phyloP scores from a whole-genome alignment of 2,888 invertebrate species.

The Neoscelio sp. region DNA sequence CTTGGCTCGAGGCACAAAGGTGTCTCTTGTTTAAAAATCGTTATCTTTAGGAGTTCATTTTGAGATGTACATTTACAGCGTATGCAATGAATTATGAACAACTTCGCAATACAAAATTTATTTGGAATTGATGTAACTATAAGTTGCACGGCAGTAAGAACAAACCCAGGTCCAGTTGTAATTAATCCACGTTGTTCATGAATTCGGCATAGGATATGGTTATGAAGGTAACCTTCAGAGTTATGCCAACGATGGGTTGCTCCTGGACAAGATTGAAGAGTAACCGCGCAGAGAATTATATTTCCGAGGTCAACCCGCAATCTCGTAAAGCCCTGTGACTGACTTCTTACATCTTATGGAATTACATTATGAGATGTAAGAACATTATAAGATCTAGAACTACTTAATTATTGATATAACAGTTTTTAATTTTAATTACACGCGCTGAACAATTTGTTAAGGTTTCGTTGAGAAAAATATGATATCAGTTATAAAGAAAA shows the following conservation, averaged over 20 bases:
- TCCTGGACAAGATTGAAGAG: slow-evolving; percentile 78
- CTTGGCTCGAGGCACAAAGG: too few relatives aligned
- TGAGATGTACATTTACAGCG: background rate
- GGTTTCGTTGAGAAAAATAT: slow-evolving; percentile 35
- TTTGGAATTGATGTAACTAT: slow-evolving; percentile 53
- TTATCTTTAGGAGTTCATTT: background rate
- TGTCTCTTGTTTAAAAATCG: slow-evolving; percentile 2
- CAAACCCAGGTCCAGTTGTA: slow-evolving; percentile 61
- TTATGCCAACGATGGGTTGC: slow-evolving; percentile 76
- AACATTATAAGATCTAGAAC: slow-evolving; percentile 30
- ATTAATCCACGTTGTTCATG: slow-evolving; percentile 73
- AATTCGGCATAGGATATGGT: slow-evolving; percentile 74
- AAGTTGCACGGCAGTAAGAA: slow-evolving; percentile 49
- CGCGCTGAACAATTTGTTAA: background rate
- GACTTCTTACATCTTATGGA: slow-evolving; percentile 59
- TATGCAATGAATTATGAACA: slow-evolving; percentile 4
- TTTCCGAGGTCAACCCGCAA: slow-evolving; percentile 79
- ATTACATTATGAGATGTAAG: slow-evolving; percentile 42
- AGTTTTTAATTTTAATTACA: slow-evolving; percentile 15
- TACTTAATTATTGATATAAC: slow-evolving; percentile 28
- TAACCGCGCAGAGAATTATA: slow-evolving; percentile 78
- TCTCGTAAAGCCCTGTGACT: slow-evolving; percentile 71
- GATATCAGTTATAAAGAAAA: background rate
- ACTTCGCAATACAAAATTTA: slow-evolving; percentile 37
- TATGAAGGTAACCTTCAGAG: slow-evolving; percentile 73